phyloP scores from a whole-genome alignment of 2,888 invertebrate species.

The Pandemis heparana region DNA sequence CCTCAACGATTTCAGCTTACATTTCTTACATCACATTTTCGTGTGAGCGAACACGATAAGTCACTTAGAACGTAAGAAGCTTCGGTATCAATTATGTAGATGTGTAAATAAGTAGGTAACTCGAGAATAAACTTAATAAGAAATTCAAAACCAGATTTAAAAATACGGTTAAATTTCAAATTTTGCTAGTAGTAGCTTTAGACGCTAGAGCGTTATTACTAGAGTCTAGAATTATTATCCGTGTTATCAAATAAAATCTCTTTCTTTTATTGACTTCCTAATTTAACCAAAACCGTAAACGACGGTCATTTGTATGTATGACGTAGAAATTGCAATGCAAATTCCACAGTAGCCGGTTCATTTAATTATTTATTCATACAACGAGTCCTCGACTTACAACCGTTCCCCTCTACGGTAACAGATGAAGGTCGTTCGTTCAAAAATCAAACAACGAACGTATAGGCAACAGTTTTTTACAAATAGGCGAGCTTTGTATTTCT shows the following conservation, averaged over 20 bases:
- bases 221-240: background rate
- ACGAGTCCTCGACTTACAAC: background rate
- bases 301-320: slow-evolving; percentile 24
- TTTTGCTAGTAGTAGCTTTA: background rate
- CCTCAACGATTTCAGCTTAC: background rate
- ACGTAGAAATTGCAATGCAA: slow-evolving; percentile 17
- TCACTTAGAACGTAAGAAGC: slow-evolving; percentile 7
- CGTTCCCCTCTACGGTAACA: background rate
- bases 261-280: background rate
- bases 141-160: background rate
- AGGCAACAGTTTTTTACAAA: background rate
- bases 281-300: slow-evolving; percentile 6
- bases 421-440: background rate
- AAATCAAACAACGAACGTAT: background rate
- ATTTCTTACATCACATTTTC: slow-evolving; percentile 6
- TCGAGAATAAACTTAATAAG: background rate
- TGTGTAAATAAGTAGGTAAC: background rate
- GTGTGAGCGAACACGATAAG: slow-evolving; percentile 17
- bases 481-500: background rate
- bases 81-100: slow-evolving; percentile 1
- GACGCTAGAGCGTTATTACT: background rate
- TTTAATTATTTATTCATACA: slow-evolving; percentile 22
- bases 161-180: background rate
- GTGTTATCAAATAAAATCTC: background rate
- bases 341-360: slow-evolving; percentile 9